These are phyloP conservation scores for Butorides virescens DNA, from an alignment of 2,113 vertebrate genomes.

Conservation along the genomic window DNA sequence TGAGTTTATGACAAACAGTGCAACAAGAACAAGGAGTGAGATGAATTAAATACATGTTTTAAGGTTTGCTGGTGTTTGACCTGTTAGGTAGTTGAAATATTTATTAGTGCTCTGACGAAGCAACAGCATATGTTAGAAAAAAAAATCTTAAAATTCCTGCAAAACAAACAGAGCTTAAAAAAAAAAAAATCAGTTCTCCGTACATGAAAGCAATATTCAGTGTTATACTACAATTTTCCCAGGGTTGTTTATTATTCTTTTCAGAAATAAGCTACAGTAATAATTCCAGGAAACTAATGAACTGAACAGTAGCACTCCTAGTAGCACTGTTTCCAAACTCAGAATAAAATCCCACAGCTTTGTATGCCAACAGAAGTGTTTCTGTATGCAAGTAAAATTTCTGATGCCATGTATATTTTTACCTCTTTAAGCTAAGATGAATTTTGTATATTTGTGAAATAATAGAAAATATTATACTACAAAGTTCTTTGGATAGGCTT, in stretches of 20 bases:
- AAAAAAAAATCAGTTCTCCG: neutral
- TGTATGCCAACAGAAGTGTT: neutral
- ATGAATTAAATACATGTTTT: neutral
- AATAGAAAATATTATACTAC: neutral
- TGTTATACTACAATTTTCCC: neutral
- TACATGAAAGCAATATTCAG: neutral
- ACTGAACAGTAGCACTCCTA: slow-evolving; percentile 10
- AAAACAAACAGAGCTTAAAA: neutral
- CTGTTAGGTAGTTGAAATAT: neutral
- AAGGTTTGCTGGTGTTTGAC: neutral
- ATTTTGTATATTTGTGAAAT: neutral
- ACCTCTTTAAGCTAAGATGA: neutral
- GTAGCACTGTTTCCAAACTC: neutral
- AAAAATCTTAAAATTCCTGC: neutral
- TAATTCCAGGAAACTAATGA: slow-evolving; percentile 62
- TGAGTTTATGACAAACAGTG: neutral
- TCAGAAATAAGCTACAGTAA: slow-evolving; percentile 41
- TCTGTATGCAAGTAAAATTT: neutral
- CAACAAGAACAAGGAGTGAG: neutral
- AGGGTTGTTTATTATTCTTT: slow-evolving; percentile 57
- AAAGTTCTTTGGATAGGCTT: neutral
- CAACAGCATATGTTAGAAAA: neutral
- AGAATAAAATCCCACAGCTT: neutral
- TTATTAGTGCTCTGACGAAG: neutral
- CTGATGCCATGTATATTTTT: neutral